phyloP scores from a whole-genome alignment of 2,888 invertebrate species.

The Nymphalis urticae region DNA sequence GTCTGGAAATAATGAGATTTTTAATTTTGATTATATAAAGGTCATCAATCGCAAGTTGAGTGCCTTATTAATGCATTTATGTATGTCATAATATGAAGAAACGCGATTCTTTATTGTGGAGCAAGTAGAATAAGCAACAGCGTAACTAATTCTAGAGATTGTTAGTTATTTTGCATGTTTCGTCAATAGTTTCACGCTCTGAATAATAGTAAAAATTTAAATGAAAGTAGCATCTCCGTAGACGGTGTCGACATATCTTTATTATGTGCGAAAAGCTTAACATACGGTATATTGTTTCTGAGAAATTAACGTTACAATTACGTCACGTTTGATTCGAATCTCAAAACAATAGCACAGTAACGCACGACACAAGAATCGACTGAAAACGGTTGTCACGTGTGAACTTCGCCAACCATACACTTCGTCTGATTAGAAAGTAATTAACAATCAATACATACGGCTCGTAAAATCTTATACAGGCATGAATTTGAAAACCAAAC shows the following conservation, averaged over 20 bases:
- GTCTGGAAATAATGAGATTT: neutral
- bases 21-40: conserved; percentile 14
- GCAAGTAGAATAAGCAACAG: conserved; percentile 74
- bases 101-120: conserved; percentile 68
- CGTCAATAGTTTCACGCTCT: conserved; percentile 80
- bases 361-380: conserved; percentile 56
- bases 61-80: conserved; percentile 65
- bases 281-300: conserved; percentile 47
- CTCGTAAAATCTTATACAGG: conserved; percentile 52
- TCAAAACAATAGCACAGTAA: conserved; percentile 72
- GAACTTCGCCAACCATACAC: conserved; percentile 44
- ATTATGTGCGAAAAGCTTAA: conserved; percentile 32
- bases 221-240: conserved; percentile 74
- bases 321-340: conserved; percentile 64
- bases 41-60: conserved; percentile 26
- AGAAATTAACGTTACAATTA: conserved; percentile 67
- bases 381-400: conserved; percentile 66
- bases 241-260: conserved; percentile 43
- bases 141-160: conserved; percentile 80
- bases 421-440: conserved; percentile 63
- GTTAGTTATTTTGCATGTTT: conserved; percentile 81
- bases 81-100: conserved; percentile 72
- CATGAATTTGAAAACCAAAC: conserved; percentile 48
- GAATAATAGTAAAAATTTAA: conserved; percentile 66
- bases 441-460: conserved; percentile 59